These are phyloP conservation scores for Gallirallus australis DNA, from an alignment of 2,797 vertebrate genomes.

Conservation along the genomic window DNA sequence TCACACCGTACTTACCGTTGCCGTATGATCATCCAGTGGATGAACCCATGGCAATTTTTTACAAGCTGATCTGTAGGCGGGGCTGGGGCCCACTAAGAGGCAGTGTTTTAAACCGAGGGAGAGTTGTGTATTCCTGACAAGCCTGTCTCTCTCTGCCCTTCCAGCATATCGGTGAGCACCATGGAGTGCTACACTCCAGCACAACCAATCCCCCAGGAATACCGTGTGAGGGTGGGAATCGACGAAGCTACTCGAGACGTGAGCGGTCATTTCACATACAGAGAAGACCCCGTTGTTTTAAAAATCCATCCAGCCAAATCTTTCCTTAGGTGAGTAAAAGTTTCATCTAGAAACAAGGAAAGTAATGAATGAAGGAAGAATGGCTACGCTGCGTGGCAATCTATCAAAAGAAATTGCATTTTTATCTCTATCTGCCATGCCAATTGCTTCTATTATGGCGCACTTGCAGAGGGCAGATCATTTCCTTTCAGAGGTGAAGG, in stretches of 20 bases:
- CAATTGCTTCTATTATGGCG: constrained; percentile 46
- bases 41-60: background rate
- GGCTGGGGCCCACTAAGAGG: background rate
- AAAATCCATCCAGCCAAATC: constrained; percentile 92
- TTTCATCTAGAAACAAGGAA: background rate
- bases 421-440: constrained; percentile 53
- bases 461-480: constrained; percentile 49
- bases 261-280: constrained; percentile 86
- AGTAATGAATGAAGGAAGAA: constrained; percentile 17
- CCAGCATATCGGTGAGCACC: constrained; percentile 79
- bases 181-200: constrained; percentile 90
- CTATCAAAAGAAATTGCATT: constrained; percentile 48
- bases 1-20: background rate
- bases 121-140: background rate
- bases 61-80: background rate
- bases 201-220: constrained; percentile 77
- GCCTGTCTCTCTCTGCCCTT: background rate
- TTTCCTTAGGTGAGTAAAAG: constrained; percentile 89
- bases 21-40: background rate
- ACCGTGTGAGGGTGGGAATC: constrained; percentile 85
- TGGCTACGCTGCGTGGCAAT: background rate
- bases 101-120: background rate
- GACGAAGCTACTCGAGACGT: constrained; percentile 83
- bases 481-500: constrained; percentile 54
- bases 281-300: constrained; percentile 89